Conservation (phyloP, 1,140 invertebrate species). For the Calycopis cecrops region DNA sequence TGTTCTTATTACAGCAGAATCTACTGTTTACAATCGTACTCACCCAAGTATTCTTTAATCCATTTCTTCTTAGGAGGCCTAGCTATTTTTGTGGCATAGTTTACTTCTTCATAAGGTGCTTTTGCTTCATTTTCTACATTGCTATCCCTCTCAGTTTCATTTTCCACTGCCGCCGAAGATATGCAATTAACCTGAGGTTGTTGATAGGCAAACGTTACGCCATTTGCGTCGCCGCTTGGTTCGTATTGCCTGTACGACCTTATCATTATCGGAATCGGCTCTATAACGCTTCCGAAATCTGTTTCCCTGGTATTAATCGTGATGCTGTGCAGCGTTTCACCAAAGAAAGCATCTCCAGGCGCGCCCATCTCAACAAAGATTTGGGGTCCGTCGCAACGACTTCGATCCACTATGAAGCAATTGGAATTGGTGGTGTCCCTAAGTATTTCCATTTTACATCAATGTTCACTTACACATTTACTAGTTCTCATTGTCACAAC, state of each 20-base stretch:
- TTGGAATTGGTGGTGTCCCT: conserved; percentile 62
- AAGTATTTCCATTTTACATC: conserved; percentile 60
- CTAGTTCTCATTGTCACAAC: conserved; percentile 38
- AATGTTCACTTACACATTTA: conserved; percentile 37
- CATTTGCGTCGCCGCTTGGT: conserved; percentile 29
- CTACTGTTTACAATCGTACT: conserved; percentile 26
- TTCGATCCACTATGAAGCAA: conserved; percentile 49
- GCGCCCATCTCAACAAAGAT: conserved; percentile 50
- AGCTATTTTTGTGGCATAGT: conserved; percentile 36
- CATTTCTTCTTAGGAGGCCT: conserved; percentile 83
- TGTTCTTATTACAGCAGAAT: no score
- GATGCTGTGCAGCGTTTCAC: conserved; percentile 54
- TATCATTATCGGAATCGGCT: conserved; percentile 57
- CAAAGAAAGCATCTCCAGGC: conserved; percentile 46
- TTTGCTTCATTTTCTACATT: neutral
- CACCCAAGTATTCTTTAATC: conserved; percentile 81
- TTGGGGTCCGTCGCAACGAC: conserved; percentile 35
- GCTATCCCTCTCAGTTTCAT: neutral
- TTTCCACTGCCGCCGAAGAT: neutral
- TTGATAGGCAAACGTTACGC: conserved; percentile 28
- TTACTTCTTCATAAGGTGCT: conserved; percentile 35
- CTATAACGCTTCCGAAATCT: conserved; percentile 62
- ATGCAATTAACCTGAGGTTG: conserved; percentile 27
- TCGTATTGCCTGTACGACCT: conserved; percentile 52
- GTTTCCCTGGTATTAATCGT: conserved; percentile 62